Evolutionary conservation across 2,113 vertebrate species (phyloP).

Genomic region (Passer montanus): DNA sequence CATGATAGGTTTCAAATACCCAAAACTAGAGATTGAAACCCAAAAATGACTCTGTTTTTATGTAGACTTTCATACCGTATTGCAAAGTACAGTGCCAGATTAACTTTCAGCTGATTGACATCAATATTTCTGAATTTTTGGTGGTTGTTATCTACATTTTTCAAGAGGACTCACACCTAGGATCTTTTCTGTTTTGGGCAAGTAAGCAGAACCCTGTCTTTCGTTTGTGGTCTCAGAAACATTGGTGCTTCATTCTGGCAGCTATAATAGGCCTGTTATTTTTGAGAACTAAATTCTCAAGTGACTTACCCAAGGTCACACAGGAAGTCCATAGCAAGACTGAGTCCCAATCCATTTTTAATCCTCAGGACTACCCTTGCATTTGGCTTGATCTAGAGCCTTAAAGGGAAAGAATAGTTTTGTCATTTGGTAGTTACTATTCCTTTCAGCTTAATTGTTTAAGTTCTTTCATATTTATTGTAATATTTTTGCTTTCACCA

Average conservation of each 20-base stretch:
- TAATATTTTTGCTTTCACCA: background rate
- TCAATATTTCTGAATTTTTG: background rate
- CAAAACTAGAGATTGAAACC: background rate
- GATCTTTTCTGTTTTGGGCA: background rate
- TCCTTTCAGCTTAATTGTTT: background rate
- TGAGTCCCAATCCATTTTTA: conserved; percentile 40
- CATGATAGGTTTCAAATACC: background rate
- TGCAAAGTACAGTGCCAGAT: background rate
- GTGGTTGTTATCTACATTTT: background rate
- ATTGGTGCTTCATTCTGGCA: conserved; percentile 9
- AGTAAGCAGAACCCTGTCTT: background rate
- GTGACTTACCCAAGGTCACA: conserved; percentile 45
- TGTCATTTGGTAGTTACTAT: background rate
- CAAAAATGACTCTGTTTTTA: background rate
- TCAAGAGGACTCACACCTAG: background rate
- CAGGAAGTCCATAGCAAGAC: conserved; percentile 36
- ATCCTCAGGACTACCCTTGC: background rate
- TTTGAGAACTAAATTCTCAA: conserved; percentile 54
- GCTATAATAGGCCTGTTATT: conserved; percentile 34
- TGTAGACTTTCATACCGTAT: background rate
- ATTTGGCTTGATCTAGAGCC: background rate
- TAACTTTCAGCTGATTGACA: background rate
- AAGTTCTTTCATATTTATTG: background rate
- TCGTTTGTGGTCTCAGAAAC: background rate
- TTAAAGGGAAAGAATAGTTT: conserved; percentile 10